Conservation (phyloP, 2,797 vertebrate species). For the Diplodus puntazzo region DNA sequence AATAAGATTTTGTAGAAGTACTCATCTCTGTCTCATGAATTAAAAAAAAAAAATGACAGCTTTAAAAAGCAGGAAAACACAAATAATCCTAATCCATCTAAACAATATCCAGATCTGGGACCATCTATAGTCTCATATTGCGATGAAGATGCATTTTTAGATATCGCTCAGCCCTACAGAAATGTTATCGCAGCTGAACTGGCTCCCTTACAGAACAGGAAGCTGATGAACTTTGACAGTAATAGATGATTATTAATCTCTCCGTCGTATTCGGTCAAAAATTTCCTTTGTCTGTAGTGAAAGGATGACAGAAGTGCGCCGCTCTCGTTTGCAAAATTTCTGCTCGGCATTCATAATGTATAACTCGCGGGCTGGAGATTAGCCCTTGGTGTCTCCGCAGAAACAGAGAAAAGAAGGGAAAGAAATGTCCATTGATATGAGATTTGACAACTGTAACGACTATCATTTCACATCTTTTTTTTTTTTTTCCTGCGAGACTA, state of each 20-base stretch:
- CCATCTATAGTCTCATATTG: too few species aligned
- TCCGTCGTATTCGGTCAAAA: slow-evolving; percentile 46
- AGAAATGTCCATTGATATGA: slow-evolving; percentile 50
- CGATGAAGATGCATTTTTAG: too few species aligned
- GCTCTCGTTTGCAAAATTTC: slow-evolving; percentile 50
- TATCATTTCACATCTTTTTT: slow-evolving; percentile 44
- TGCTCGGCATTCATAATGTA: slow-evolving; percentile 53
- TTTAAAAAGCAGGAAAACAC: too few species aligned
- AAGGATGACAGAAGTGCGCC: slow-evolving; percentile 39
- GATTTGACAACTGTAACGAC: slow-evolving; percentile 63
- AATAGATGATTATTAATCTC: slow-evolving; percentile 69
- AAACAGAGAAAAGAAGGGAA: slow-evolving; percentile 19
- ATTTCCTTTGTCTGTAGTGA: slow-evolving; percentile 54
- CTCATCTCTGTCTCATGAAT: too few species aligned
- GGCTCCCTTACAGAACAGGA: slow-evolving; percentile 28
- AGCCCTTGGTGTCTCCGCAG: slow-evolving; percentile 22
- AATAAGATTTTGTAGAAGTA: too few species aligned
- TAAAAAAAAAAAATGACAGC: too few species aligned
- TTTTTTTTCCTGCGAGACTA: slow-evolving; percentile 12
- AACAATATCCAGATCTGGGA: too few species aligned
- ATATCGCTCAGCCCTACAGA: too few species aligned
- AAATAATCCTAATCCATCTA: too few species aligned
- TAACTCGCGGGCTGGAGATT: slow-evolving; percentile 46
- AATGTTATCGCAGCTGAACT: not conserved
- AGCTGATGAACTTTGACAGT: slow-evolving; percentile 68